Evolutionary conservation across 2,797 vertebrate genomes (phyloP).

Genomic region (Hapalemur alaotrensis): DNA sequence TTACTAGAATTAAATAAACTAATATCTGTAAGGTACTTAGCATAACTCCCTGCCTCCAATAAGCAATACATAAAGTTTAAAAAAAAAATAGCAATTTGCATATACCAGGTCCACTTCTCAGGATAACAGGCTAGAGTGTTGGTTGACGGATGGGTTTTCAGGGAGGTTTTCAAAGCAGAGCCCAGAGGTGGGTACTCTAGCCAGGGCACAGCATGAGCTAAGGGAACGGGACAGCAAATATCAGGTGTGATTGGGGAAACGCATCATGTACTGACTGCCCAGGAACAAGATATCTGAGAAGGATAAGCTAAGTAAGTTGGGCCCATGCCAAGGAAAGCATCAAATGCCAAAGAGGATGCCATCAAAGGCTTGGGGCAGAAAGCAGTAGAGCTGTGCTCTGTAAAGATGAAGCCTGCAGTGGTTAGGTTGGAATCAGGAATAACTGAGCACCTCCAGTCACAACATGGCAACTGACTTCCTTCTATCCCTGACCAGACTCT

Average conservation of each 20-base stretch:
- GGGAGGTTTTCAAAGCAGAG: not conserved
- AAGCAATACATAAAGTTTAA: not conserved
- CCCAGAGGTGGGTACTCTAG: not conserved
- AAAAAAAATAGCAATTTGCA: not conserved
- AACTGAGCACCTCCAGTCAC: no score
- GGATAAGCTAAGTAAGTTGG: not conserved
- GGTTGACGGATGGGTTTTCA: not conserved
- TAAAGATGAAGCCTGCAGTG: not conserved
- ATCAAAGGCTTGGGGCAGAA: not conserved
- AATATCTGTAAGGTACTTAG: not conserved
- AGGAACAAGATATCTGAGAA: not conserved
- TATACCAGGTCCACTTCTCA: not conserved
- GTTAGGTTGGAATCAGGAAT: not conserved
- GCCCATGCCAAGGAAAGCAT: not conserved
- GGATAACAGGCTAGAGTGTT: not conserved
- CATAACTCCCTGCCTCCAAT: not conserved
- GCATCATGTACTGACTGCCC: not conserved
- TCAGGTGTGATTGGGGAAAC: not conserved
- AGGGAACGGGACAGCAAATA: not conserved
- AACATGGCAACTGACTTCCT: not conserved
- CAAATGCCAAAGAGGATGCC: not conserved
- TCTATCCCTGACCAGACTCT: not conserved
- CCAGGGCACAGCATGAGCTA: not conserved
- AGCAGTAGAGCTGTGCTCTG: not conserved
- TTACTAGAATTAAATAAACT: not conserved